phyloP scores from a whole-genome alignment of 2,797 vertebrate species.

The Lithobates pipiens region DNA sequence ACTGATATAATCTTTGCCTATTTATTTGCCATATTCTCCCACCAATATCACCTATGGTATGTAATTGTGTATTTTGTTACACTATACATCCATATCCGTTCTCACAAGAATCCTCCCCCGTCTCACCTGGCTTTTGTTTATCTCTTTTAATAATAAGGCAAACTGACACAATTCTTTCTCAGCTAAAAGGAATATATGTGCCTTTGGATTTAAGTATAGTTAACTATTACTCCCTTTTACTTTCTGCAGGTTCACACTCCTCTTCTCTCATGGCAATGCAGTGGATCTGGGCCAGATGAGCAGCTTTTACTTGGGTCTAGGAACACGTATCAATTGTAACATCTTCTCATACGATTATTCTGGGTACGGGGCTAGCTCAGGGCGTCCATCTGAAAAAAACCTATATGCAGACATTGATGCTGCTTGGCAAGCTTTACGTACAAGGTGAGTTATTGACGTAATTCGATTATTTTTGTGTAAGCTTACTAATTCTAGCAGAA shows the following conservation, averaged over 20 bases:
- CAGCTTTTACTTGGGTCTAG: slow-evolving; percentile 96
- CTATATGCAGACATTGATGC: slow-evolving; percentile 96
- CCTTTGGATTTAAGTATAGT: not conserved
- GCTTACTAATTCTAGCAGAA: no score
- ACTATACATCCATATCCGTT: no score
- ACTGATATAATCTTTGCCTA: no score
- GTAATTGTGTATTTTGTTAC: no score
- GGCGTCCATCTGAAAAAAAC: slow-evolving; percentile 94
- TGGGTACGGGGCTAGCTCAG: slow-evolving; percentile 93
- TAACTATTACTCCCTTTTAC: not conserved
- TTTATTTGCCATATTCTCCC: no score
- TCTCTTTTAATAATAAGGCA: no score
- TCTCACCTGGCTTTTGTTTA: no score
- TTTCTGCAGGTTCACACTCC: slow-evolving; percentile 87
- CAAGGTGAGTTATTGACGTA: slow-evolving; percentile 77
- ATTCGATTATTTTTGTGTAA: not conserved
- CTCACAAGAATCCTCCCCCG: no score
- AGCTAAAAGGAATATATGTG: not conserved
- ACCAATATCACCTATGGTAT: no score
- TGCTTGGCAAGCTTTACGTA: slow-evolving; percentile 94
- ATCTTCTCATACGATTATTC: slow-evolving; percentile 99
- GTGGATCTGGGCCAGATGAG: slow-evolving; percentile 99
- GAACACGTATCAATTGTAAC: slow-evolving; percentile 97
- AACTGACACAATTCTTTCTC: no score
- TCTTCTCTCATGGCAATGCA: slow-evolving; percentile 96